Base-by-base conservation (phyloP, 2,888 invertebrate species). In the Diarsia rubi region DNA sequence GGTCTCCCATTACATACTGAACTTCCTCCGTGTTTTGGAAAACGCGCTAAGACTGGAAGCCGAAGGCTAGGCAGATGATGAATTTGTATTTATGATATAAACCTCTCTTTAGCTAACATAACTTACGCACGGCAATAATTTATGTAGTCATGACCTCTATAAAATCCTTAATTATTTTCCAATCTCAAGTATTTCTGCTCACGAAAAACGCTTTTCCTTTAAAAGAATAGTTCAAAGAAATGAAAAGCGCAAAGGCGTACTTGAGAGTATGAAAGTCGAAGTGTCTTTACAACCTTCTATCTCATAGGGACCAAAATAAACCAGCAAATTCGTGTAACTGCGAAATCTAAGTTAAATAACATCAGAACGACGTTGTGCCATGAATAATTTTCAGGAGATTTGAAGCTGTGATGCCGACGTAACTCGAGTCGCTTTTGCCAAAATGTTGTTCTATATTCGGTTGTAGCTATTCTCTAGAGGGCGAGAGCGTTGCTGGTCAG, bases 351-450 rank as follows among this genome's bases (percentile, higher is more conserved):
- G 82, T 84, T 85, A 84, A 84, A 85, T 81, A 84, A 85, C 81
- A 83, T 76, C 78, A 80, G 84, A 45, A 82, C 80, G 76, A 78
- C 75, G 80, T 71, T 74, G 80, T 70, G 77, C 60, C 76, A 85
- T 85, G 85, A 85, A 85, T 85, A 85, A 83, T 85, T 85, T 85
- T 71, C 74, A 78, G 69, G 74, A 82, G 83, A 85, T 85, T 82
- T 85, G 79, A 78, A 76, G 82, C 75, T 73, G 79, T 70, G 83
- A 83, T 83, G 79, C 69, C 75, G 76, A 78, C 83, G 79, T 83
- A 83, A 85, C 85, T 85, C 71, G 59, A 79, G 75, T 79, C 65
- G 81, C 83, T 85, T 83, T 83, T 81, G 78, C 75, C 79, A 83
- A 85, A 85, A 85, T 79, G 49, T 77, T 75, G 31, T 52, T 60